Base-by-base conservation (phyloP, 2,113 vertebrate species). In the Orcinus orca region DNA sequence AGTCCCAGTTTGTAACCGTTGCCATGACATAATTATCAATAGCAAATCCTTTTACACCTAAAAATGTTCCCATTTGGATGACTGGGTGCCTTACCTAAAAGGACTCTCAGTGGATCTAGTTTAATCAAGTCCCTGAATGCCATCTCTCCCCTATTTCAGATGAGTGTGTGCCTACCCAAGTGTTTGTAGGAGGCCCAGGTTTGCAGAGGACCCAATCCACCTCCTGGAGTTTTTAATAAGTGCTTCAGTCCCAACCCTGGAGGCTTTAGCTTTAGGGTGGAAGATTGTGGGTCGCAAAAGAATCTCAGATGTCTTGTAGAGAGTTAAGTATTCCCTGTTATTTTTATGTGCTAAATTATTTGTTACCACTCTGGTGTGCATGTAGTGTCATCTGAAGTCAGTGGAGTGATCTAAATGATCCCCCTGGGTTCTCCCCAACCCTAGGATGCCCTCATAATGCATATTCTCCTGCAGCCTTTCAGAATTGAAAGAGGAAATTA, bases 121-220 rank as follows among this genome's bases (percentile, higher is more conserved):
- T 74, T 74, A 26, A 71, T 82, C n/a, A 62, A 81, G 38, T 55
- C 15, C 41, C 41, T 93, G 31, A 74, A 79, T 1, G 1, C 50
- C 50, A 53, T 10, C 44, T 17, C 15, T 70, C 31, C 13, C n/a
- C 12, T 77, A 53, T 31, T 20, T 31, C 18, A 85, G 60, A 11
- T 13, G 5, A 38, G 23, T 1, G 0, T 6, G 1, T 20, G 23
- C 23, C 53, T 74, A 15, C 25, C 26, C 44, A 11, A 36, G 33
- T 1, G 11, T 68, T 15, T 44, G 41, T 13, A 21, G 41, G 31
- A 79, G 62, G 63, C 44, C 65, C 12, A 9, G 31, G 13, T 31
- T 6, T 74, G 77, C 21, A 41, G 31, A 80, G 55, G 55, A 50
- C 20, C 17, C 1, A 1, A 7, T 15, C 4, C 31, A 53, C 6